Evolutionary conservation across 2,888 invertebrate species (phyloP).

Genomic region (Muscina levida): DNA sequence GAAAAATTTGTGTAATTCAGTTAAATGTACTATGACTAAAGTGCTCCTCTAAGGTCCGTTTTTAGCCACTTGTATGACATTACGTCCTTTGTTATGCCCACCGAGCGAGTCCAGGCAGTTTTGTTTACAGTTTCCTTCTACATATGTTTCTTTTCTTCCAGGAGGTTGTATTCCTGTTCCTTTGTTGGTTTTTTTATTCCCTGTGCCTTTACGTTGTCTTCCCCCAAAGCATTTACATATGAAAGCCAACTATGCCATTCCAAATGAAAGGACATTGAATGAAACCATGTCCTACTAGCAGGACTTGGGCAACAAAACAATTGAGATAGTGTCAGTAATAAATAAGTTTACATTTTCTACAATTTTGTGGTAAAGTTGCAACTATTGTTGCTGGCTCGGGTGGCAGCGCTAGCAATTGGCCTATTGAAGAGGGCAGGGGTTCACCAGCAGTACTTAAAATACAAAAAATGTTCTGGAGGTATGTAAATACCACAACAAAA

Average conservation of each 20-base stretch:
- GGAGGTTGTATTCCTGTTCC: not conserved
- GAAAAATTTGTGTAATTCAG: no score
- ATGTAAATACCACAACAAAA: constrained; percentile 38
- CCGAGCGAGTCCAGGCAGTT: constrained; percentile 61
- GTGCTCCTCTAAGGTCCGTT: no score
- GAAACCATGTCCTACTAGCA: constrained; percentile 3
- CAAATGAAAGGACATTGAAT: not conserved
- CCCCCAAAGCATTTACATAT: constrained; percentile 17
- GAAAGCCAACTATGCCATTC: constrained; percentile 6
- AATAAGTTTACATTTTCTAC: constrained; percentile 58
- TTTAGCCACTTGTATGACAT: no score
- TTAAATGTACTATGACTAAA: no score
- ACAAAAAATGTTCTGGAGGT: no score
- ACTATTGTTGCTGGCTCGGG: constrained; percentile 8
- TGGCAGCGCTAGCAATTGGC: not conserved
- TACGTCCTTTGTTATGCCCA: constrained; percentile 4
- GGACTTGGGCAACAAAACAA: constrained; percentile 45
- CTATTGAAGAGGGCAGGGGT: no score
- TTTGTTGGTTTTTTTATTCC: constrained; percentile 19
- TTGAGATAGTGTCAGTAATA: constrained; percentile 67
- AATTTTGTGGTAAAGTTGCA: constrained; percentile 9
- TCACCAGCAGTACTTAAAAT: no score
- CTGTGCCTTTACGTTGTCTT: constrained; percentile 52
- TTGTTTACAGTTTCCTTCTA: constrained; percentile 65
- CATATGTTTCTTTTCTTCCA: constrained; percentile 57